Conservation (phyloP, 2,888 invertebrate species). For the Drosophila acutilabella region DNA sequence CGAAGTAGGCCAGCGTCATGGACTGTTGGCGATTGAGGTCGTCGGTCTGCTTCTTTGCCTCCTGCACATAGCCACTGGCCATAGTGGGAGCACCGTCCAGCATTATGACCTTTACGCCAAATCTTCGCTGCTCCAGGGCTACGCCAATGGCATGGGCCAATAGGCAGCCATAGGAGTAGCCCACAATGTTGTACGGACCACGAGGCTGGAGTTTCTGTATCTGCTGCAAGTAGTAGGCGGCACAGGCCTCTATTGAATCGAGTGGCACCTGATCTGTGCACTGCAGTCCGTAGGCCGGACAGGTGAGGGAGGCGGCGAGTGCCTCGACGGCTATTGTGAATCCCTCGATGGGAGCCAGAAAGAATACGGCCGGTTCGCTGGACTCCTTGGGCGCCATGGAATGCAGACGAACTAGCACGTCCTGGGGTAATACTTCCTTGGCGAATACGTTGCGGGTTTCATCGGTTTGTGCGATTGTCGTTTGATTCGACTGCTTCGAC, state of each 20-base stretch:
- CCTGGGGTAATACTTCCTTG: constrained; percentile 91
- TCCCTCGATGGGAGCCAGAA: constrained; percentile 95
- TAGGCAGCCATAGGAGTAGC: constrained; percentile 98
- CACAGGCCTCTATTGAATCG: constrained; percentile 89
- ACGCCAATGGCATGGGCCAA: constrained; percentile 98
- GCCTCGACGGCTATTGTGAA: constrained; percentile 89
- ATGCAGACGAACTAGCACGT: constrained; percentile 89
- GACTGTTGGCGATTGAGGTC: constrained; percentile 88
- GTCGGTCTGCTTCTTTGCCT: constrained; percentile 86
- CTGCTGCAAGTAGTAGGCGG: constrained; percentile 90
- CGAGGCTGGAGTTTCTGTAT: constrained; percentile 91
- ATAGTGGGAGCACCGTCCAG: constrained; percentile 96
- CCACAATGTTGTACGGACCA: constrained; percentile 95
- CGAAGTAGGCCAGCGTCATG: constrained; percentile 93
- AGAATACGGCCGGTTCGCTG: constrained; percentile 87
- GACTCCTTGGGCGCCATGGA: constrained; percentile 84
- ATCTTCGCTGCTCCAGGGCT: constrained; percentile 89
- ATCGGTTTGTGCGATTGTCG: constrained; percentile 83
- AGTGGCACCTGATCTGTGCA: constrained; percentile 92
- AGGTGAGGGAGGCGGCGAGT: constrained; percentile 90
- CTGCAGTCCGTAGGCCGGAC: constrained; percentile 94
- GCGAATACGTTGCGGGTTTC: constrained; percentile 87
- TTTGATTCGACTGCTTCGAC: constrained; percentile 44
- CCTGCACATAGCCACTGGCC: constrained; percentile 90
- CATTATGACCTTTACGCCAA: constrained; percentile 86